Base-by-base conservation (phyloP, 2,797 vertebrate genomes). In the Mus caroli region DNA sequence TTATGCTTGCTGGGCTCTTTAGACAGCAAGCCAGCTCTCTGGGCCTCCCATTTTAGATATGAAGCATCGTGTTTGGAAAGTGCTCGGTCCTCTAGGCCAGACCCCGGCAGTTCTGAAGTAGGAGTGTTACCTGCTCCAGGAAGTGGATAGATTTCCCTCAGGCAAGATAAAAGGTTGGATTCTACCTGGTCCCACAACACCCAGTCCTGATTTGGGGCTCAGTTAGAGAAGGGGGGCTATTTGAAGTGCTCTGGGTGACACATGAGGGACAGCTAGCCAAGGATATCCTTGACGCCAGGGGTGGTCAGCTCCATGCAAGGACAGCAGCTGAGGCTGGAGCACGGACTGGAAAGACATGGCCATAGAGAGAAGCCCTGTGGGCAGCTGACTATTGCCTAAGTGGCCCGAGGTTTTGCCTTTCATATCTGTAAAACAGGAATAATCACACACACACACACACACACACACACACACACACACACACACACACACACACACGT, bases 11-110 rank as follows among this genome's bases (percentile, higher is more conserved):
- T 26, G 26, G 43, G 14, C 9, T 19, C 24, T 0, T 1, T 17
- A 26, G 64, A 46, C 0, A 0, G 26, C 31, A 15, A 3, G 26
- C 34, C 46, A 17, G 19, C 58, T 26, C 8, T 0, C 11, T 5
- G 20, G 84, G 22, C 11, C 40, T 2, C 50, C 73, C 0, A 13
- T 26, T 83, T 40, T 60, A 31, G 31, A 28, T 5, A 1, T 0
- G 56, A 62, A n/a, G 6, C 28, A 4, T 0, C 1, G 5, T 28
- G 2, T 31, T 13, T 40, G 7, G 14, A 26, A 26, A 12, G 46
- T 2, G 1, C 1, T 58, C 3, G 0, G 0, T 22, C 58, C 20
- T 58, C 56, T 7, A 54, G 52, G 11, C 22, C 73, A 17, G 15
- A 67, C 12, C 73, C n/a, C 11, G 15, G 20, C 6, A 1, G 28